Evolutionary conservation across 2,888 invertebrate species (phyloP).

Genomic region (Polyommatus icarus): DNA sequence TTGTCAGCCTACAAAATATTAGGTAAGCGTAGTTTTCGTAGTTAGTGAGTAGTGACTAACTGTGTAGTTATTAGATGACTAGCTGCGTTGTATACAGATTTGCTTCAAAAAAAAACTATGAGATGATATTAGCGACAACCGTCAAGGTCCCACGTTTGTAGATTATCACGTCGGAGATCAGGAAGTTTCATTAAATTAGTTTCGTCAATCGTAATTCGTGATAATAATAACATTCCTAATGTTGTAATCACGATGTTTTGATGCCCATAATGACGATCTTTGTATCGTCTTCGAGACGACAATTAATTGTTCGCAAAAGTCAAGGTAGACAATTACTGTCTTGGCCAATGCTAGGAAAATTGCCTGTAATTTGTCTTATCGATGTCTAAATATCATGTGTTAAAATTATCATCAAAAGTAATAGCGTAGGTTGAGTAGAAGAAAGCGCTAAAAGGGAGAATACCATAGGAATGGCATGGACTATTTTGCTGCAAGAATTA

Average conservation of each 20-base stretch:
- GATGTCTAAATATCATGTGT: background rate
- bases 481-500: no score
- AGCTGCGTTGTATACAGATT: no score
- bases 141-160: slow-evolving; percentile 3
- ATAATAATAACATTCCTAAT: background rate
- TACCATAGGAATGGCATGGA: no score
- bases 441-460: no score
- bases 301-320: slow-evolving; percentile 8
- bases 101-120: background rate
- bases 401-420: no score
- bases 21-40: no score
- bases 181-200: background rate
- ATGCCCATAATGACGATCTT: background rate
- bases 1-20: no score
- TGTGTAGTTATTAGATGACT: no score
- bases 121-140: slow-evolving; percentile 4
- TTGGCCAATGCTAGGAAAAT: background rate
- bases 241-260: background rate
- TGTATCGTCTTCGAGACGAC: background rate
- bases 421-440: no score
- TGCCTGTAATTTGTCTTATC: background rate
- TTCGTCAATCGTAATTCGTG: background rate
- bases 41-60: no score
- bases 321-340: slow-evolving; percentile 7
- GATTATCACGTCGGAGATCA: slow-evolving; percentile 3